Evolutionary conservation across 2,797 vertebrate genomes (phyloP), one percentile per base, ranked within the genome.

Genomic region (Catharus ustulatus): DNA sequence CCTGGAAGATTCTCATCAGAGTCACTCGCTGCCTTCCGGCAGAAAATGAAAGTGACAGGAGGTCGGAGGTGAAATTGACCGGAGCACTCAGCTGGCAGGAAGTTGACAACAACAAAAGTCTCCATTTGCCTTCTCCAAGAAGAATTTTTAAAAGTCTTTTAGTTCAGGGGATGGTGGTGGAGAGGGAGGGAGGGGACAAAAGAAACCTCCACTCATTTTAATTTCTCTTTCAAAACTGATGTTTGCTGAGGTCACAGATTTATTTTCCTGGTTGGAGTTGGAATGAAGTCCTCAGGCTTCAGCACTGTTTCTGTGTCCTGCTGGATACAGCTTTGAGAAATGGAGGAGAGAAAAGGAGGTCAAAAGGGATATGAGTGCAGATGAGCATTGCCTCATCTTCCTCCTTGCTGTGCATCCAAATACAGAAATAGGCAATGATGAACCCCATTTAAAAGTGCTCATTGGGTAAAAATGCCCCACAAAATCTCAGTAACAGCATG

Each of bases 31-130:
- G 73, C 87, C 79, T 93, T 91, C 79, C 84, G 87, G 85, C 59
- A 54, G 73, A 55, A 93, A 94, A 93, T 45, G n/a, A 38, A 81
- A 48, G 48, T 68, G 89, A 96, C 83, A 88, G 58, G 80, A 84
- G 87, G 76, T 88, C 66, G 5, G 45, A 75, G 87, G 91, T 88
- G 76, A 55, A 84, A 94, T 58, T 75, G 91, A 43, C 79, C 68
- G 0, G 40, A 80, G 51, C 6, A 24, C 61, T 91, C 82, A 19
- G 11, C 23, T 90, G 85, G 87, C 66, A 78, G 76, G 73, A 89
- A 73, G 48, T 2, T 51, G 58, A 84, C 46, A 84, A 72, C n/a
- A 45, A 84, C 54, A 58, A 72, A 92, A 45, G 0, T n/a, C 22
- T 84, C 64, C n/a, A 49, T 90, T 93, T 85, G 45, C 27, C 55